Evolutionary conservation across 2,888 invertebrate genomes (phyloP).

Genomic region (Rapana venosa): DNA sequence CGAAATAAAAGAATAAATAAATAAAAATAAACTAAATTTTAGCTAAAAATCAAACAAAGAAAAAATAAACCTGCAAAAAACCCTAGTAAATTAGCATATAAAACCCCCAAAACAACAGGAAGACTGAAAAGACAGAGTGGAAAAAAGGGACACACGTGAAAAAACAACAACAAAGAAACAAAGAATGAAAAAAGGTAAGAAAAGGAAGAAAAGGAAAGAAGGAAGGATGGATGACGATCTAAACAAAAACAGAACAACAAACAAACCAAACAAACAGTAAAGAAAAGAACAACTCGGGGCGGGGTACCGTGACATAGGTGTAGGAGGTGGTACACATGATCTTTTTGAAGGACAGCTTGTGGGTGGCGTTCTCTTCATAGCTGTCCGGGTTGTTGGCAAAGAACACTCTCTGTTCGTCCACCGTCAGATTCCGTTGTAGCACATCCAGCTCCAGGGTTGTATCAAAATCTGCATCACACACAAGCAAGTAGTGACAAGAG

Average conservation of each 20-base stretch:
- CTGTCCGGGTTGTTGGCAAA: slow-evolving; percentile 54
- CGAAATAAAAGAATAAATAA: no score
- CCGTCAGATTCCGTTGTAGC: slow-evolving; percentile 58
- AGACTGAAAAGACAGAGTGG: no score
- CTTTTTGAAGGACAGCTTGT: slow-evolving; percentile 54
- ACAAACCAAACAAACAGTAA: not conserved
- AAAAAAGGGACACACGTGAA: no score
- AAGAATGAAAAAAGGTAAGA: no score
- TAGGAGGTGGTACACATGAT: slow-evolving; percentile 61
- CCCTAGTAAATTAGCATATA: no score
- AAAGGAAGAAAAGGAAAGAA: no score
- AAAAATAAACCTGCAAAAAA: no score
- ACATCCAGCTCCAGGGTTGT: slow-evolving; percentile 67
- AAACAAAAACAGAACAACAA: no score
- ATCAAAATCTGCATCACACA: slow-evolving; percentile 59
- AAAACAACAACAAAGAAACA: not conserved
- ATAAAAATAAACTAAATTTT: no score
- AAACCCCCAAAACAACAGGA: no score
- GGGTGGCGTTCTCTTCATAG: slow-evolving; percentile 53
- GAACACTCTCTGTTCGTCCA: slow-evolving; percentile 61
- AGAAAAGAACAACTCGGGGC: not conserved
- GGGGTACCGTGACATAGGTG: slow-evolving; percentile 65
- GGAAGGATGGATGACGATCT: no score
- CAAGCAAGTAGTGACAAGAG: not conserved
- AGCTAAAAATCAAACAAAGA: no score